Base-by-base conservation (phyloP, 35 echinoderm and acorn worm genomes). In the Apostichopus parvimensis region DNA sequence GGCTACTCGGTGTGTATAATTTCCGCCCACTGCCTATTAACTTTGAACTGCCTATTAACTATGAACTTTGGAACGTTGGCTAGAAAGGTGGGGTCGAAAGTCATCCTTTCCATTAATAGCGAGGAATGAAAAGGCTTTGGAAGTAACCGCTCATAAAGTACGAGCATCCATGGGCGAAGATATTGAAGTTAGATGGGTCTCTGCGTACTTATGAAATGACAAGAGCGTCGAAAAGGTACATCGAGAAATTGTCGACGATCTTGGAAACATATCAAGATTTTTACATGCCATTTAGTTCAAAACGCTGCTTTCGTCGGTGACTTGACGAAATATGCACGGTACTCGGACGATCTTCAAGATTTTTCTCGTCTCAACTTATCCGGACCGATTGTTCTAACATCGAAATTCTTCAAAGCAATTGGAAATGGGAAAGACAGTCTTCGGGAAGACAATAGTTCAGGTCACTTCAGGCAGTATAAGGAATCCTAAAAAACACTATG, bases 281-380 rank as follows among this genome's bases (percentile, higher is more conserved):
- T 77, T 87, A 45, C 94, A 95, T 72, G 94, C 72, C 6, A 77
- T 95, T 73, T 95, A 23, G 83, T 95, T 6, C 91, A 95, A 23
- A 88, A 92, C 77, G 83, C 90, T 18, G 94, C 53, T 52, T 85
- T 59, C 21, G 53, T 95, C 11, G 90, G 73, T 6, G 94, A 92
- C 56, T 10, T 92, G 4, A 57, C 54, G 6, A 68, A 87, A 62
- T 91, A 83, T 57, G 62, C 77, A 17, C 7, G 78, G 53, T 56
- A 93, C 8, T 34, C 90, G 15, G 93, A 77, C 34, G 60, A 84
- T 55, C 52, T 82, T 4, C 93, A 94, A 25, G 24, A 83, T 17
- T 82, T 82, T 15, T 13, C 6, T 20, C 79, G 45, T n/a, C 72
- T 90, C 15, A 90, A 90, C 28, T 4, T 79, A 6, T 12, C 90